phyloP scores from a whole-genome alignment of 2,113 vertebrate species.

The Mandrillus leucophaeus region DNA sequence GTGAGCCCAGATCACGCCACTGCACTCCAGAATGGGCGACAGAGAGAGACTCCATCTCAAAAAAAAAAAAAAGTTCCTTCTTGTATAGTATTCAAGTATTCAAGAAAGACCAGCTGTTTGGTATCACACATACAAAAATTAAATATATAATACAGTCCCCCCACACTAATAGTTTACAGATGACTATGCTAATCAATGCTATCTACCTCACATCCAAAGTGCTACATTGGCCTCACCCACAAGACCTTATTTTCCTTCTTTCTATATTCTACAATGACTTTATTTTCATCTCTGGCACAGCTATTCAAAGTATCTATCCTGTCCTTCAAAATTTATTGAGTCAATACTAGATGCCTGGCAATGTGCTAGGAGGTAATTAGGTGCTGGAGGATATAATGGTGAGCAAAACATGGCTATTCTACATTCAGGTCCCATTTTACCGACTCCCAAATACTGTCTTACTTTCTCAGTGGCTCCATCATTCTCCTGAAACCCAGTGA shows the following conservation, averaged over 20 bases:
- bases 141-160: not conserved
- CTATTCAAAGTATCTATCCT: not conserved
- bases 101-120: not conserved
- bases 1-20: too few species aligned
- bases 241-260: not conserved
- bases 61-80: not conserved
- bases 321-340: not conserved
- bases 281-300: not conserved
- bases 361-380: not conserved
- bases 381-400: not conserved
- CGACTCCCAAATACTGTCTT: not conserved
- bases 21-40: too few species aligned
- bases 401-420: not conserved
- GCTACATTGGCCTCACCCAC: not conserved
- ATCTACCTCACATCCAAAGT: not conserved
- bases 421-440: not conserved
- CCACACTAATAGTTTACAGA: not conserved
- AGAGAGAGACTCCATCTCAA: too few species aligned
- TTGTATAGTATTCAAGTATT: not conserved
- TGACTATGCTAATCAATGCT: not conserved
- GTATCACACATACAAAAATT: not conserved
- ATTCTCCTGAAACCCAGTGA: not conserved
- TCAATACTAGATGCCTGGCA: not conserved
- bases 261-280: not conserved
- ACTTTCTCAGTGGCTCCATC: not conserved